Conservation (phyloP, 2,888 invertebrate genomes). For the Cylindroiulus punctatus region DNA sequence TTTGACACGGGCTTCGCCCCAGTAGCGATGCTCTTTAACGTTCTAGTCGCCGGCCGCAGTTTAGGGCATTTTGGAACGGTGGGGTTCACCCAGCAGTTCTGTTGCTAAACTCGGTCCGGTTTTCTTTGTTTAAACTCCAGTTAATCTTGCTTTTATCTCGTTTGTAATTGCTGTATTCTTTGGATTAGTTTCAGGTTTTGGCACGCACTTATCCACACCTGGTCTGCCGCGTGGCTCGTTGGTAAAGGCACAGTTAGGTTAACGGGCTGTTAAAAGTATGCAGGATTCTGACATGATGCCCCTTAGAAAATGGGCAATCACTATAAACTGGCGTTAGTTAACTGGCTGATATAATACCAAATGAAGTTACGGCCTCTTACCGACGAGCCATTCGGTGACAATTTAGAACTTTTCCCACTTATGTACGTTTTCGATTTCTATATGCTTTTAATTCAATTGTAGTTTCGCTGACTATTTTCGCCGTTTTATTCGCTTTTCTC, state of each 20-base stretch:
- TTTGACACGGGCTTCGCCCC: neutral
- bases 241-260: neutral
- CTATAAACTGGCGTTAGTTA: no score
- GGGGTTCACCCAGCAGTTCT: neutral
- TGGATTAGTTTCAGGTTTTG: conserved; percentile 31
- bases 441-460: conserved; percentile 1
- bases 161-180: conserved; percentile 39
- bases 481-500: conserved; percentile 23
- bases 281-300: no score
- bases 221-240: neutral
- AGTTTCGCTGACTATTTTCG: conserved; percentile 6
- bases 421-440: conserved; percentile 23
- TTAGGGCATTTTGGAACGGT: neutral
- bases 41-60: conserved; percentile 23
- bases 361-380: no score
- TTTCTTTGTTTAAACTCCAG: neutral
- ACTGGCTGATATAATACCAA: no score
- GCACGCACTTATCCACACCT: conserved; percentile 21
- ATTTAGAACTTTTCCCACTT: neutral
- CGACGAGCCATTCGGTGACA: conserved; percentile 5
- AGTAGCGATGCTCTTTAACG: neutral
- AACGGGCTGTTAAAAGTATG: no score
- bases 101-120: neutral
- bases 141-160: conserved; percentile 12
- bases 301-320: no score